Base-by-base conservation (phyloP, 2,888 invertebrate genomes). In the Phymatocera aterrima region DNA sequence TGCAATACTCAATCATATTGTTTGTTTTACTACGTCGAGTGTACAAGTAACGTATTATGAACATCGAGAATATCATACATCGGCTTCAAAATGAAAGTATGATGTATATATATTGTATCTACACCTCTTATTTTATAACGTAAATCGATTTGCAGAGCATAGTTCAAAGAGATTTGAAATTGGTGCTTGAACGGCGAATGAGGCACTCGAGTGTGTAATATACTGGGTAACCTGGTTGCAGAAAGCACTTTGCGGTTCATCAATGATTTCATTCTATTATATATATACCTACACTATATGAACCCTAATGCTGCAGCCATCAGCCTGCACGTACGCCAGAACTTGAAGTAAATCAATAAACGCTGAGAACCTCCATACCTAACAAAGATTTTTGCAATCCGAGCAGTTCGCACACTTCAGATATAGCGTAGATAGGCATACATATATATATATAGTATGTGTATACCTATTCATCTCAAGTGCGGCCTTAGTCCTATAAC, bases 391-490 rank as follows among this genome's bases (percentile, higher is more conserved):
- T n/a, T 21, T 75, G 75, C 75, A 54, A 60, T 57, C 54, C 75
- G 8, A 60, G 75, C 75, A 75, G 75, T 57, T 75, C 28, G 54
- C 28, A 31, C 40, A 57, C 43, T 60, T 54, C 40, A 60, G 75
- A 75, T 64, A n/a, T n/a, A n/a, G n/a, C n/a, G n/a, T n/a, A n/a
- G n/a, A n/a, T n/a, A n/a, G n/a, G n/a, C n/a, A n/a, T n/a, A n/a
- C n/a, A n/a, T n/a, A n/a, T n/a, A n/a, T n/a, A n/a, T n/a, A n/a
- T n/a, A n/a, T n/a, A n/a, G n/a, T n/a, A n/a, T n/a, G n/a, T n/a
- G n/a, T n/a, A n/a, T n/a, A n/a, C n/a, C n/a, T n/a, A 64, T 75
- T 75, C 72, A 72, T 75, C 75, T 75, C 54, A 60, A 75, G 75
- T 75, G 18, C 34, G n/a, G n/a, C n/a, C n/a, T n/a, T n/a, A n/a